Percentiles rank a stretch among this genome's conserved stretches.
Evolutionary conservation across 2,113 vertebrate genomes (phyloP).

Genomic region (Anoura caudifer): DNA sequence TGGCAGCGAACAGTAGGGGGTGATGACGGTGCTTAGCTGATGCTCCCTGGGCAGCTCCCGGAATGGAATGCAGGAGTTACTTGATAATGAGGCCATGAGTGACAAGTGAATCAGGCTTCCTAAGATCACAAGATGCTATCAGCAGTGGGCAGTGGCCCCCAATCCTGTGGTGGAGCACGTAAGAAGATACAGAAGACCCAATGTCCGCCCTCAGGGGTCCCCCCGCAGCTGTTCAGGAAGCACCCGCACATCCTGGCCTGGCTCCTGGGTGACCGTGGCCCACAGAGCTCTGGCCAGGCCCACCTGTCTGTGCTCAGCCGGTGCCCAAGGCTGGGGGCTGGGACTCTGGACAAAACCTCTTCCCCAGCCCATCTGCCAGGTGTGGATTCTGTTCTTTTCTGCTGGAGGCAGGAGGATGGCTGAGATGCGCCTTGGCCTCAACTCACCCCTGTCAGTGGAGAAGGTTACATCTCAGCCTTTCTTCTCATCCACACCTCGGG

Average conservation of each 20-base stretch:
- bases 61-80: background rate
- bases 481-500: background rate
- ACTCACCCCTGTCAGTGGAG: background rate
- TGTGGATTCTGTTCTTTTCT: background rate
- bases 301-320: background rate
- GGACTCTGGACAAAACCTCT: background rate
- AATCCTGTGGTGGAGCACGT: background rate
- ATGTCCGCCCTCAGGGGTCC: background rate
- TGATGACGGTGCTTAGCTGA: background rate
- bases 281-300: background rate
- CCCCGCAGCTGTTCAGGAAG: background rate
- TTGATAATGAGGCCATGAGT: background rate
- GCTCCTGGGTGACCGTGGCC: background rate
- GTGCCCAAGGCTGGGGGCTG: background rate
- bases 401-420: background rate
- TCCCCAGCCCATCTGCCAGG: background rate
- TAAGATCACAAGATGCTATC: background rate
- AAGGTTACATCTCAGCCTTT: background rate
- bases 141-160: background rate
- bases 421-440: background rate
- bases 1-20: background rate
- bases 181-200: background rate
- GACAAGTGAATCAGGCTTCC: background rate
- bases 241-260: background rate
- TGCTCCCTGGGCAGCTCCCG: background rate